phyloP scores from a whole-genome alignment of 2,113 vertebrate genomes.

The Grammomys surdaster region DNA sequence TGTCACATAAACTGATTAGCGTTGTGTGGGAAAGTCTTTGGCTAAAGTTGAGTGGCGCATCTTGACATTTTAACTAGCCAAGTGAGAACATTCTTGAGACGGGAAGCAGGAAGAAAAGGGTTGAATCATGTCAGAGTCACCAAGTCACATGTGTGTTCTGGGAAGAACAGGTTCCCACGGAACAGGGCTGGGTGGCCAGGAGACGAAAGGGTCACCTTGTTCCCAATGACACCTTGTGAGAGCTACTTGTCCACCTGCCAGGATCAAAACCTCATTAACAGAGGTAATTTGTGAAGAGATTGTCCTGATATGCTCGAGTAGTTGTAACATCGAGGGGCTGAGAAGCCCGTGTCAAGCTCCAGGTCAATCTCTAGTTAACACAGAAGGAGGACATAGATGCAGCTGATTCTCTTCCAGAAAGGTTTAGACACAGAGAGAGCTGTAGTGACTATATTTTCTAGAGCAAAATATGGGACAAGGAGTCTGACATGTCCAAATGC shows the following conservation, averaged over 20 bases:
- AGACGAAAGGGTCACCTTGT: not conserved
- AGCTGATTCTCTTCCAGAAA: not conserved
- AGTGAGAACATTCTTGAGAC: not conserved
- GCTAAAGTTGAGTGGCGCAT: not conserved
- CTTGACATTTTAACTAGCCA: slow-evolving; percentile 5
- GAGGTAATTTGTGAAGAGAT: slow-evolving; percentile 1
- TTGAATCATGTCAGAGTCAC: not conserved
- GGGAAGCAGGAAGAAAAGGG: not conserved
- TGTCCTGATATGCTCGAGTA: not conserved
- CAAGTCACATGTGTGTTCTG: not conserved
- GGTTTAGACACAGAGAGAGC: slow-evolving; percentile 26
- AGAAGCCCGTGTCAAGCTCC: not conserved
- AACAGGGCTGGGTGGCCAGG: not conserved
- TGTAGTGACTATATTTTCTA: slow-evolving; percentile 30
- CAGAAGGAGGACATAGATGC: not conserved
- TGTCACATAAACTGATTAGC: not conserved
- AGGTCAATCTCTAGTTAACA: not conserved
- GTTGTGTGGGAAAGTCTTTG: not conserved
- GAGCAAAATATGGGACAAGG: slow-evolving; percentile 51
- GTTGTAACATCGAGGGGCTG: not conserved
- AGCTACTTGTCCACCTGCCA: not conserved
- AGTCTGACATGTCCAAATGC: slow-evolving; percentile 39
- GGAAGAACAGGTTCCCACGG: not conserved
- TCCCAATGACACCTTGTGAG: not conserved
- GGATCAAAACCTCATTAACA: not conserved